Evolutionary conservation across 1,140 invertebrate species (phyloP), one percentile per base, ranked within the genome.

Genomic region (Chlorops oryzae): DNA sequence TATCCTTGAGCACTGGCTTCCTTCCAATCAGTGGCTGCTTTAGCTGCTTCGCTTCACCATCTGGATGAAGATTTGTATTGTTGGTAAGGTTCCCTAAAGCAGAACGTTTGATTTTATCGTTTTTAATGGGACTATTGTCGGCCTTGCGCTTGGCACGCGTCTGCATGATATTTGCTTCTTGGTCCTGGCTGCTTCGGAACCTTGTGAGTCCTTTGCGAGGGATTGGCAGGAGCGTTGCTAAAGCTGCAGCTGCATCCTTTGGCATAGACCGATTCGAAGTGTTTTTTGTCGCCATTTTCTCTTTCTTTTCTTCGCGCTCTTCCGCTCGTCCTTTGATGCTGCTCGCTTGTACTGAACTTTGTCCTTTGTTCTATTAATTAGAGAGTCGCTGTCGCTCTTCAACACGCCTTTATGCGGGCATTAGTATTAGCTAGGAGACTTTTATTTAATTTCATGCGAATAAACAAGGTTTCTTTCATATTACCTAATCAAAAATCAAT

Each of bases 71-170:
- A 9, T 68, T 70, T 5, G 68, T 59, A 49, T 70, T 82, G 74
- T 86, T 86, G 6, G 83, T 85, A 21, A 86, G 75, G 59, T 86
- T 84, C 51, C 80, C 81, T 57, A 86, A 75, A 1, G 80, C 81
- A 32, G 78, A 79, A 55, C 81, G 69, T 55, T 83, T 85, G 27
- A 70, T 59, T 47, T 71, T 70, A 12, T 72, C 70, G 51, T 72
- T 72, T n/a, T 70, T 70, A 6, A 64, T 59, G 12, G 70, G 70
- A 46, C 70, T 72, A 18, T 63, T 53, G 13, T 72, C 70, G 28
- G 70, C 70, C 52, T 72, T 72, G 34, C 70, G 65, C 45, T 72
- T 72, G 5, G 57, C 61, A 38, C 65, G 62, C 20, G 64, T 69
- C 43, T 61, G 60, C 40, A 62, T 60, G 21, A 62, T 59, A 38